Percentiles rank a stretch among this genome's conserved stretches.
Evolutionary conservation across 2,113 vertebrate genomes (phyloP).

Genomic region (Neogobius melanostomus): DNA sequence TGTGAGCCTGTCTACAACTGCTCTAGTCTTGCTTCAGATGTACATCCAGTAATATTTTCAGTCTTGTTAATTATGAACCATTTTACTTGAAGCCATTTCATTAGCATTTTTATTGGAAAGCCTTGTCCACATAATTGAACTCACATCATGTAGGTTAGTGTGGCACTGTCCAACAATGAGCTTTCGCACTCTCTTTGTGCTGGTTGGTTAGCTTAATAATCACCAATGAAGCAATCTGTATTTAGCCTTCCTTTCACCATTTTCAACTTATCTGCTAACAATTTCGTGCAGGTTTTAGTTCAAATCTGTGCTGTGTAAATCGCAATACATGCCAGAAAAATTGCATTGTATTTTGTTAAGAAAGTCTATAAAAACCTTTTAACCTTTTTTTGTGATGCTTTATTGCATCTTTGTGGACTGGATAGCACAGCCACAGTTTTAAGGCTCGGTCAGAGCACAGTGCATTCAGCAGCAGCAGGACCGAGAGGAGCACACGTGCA

Average conservation of each 20-base stretch:
- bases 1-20: background rate
- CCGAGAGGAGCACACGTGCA: no score
- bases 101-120: conserved; percentile 60
- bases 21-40: conserved; percentile 11
- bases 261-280: background rate
- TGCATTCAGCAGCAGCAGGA: no score
- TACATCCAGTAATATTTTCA: conserved; percentile 1
- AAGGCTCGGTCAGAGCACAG: no score
- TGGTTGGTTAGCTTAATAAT: background rate
- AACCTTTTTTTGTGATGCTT: no score
- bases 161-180: conserved; percentile 19
- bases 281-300: background rate
- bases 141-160: conserved; percentile 32
- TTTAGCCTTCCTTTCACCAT: background rate
- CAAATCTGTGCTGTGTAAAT: background rate
- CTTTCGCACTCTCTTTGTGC: conserved; percentile 15
- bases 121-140: conserved; percentile 52
- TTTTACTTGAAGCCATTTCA: conserved; percentile 38
- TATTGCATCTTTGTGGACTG: no score
- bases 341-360: no score
- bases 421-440: no score
- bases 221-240: background rate
- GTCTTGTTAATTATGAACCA: conserved; percentile 38
- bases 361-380: no score
- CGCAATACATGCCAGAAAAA: no score